Base-by-base conservation (phyloP, 2,113 vertebrate species). In the Phasianus colchicus region DNA sequence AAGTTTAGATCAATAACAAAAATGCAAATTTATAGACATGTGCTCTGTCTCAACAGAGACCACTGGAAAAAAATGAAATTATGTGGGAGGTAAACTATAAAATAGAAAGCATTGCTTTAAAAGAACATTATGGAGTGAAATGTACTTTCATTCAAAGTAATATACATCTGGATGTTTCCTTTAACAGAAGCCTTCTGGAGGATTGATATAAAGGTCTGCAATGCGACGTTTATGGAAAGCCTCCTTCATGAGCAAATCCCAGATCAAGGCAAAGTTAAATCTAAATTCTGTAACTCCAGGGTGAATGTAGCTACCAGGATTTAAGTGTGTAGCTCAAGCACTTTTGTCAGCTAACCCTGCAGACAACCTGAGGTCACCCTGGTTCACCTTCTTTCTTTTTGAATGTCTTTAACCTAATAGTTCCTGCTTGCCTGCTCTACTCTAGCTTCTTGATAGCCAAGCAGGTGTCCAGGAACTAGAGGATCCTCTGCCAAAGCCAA, bases 1-100 rank as follows among this genome's bases (percentile, higher is more conserved):
- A 34, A 40, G 83, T 75, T 91, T 57, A 71, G 71, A 93, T 93
- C 81, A 48, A 36, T 70, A 91, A 88, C 40, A 95, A 89, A 91
- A 64, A 88, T 0, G 4, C 61, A 42, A n/a, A 74, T 57, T 83
- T 88, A 92, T 48, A 61, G 52, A 14, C 43, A 63, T 1, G 83
- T 1, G 83, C 10, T 30, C 19, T 42, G 77, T 30, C 10, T 78
- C 64, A 92, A 94, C 54, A 78, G 43, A 45, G 72, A 93, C 81
- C 79, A 83, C 36, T 54, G 36, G 77, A 69, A 93, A 87, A 52
- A 93, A 60, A 85, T 10, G 30, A 34, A 81, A 82, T 71, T 84
- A 71, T 30, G 67, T 4, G 32, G 42, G 79, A 83, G n/a, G 24
- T 63, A 63, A 95, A 74, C 29, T 11, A 9, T 13, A 55, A 86